Conservation (phyloP, 2,888 invertebrate genomes). For the Byasa hedistus region DNA sequence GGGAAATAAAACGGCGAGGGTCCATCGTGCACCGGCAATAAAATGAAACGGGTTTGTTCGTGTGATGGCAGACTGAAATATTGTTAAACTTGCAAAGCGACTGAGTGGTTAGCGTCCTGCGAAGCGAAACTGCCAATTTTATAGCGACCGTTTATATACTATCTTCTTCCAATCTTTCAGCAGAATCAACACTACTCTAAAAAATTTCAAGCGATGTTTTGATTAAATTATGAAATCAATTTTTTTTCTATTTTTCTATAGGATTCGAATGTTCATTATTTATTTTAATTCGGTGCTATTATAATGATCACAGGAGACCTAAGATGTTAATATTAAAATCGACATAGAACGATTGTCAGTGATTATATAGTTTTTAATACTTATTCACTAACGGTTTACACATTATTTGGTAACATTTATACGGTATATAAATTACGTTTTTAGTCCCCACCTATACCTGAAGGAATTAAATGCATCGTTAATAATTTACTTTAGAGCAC, state of each 20-base stretch:
- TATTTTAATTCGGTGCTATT: too few species aligned
- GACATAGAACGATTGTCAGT: too few species aligned
- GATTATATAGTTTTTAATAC: too few species aligned
- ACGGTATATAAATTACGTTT: too few species aligned
- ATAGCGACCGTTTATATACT: conserved; percentile 37
- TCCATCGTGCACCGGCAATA: conserved; percentile 56
- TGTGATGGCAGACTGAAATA: conserved; percentile 62
- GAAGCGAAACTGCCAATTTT: conserved; percentile 43
- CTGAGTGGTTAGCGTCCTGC: conserved; percentile 47
- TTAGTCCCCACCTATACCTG: too few species aligned
- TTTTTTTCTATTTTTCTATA: neutral
- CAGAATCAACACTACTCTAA: conserved; percentile 9
- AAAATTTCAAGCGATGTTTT: neutral
- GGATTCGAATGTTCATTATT: too few species aligned
- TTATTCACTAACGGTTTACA: too few species aligned
- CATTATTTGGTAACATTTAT: too few species aligned
- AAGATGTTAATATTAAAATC: too few species aligned
- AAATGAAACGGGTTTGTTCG: conserved; percentile 56
- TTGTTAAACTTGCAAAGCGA: conserved; percentile 73
- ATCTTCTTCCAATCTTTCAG: conserved; percentile 26
- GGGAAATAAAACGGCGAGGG: conserved; percentile 54
- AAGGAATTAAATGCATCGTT: too few species aligned
- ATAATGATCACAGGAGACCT: too few species aligned
- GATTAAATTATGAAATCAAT: neutral
- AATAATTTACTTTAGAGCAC: too few species aligned